phyloP scores from a whole-genome alignment of 2,888 invertebrate species.

The Pilophorus perplexus region DNA sequence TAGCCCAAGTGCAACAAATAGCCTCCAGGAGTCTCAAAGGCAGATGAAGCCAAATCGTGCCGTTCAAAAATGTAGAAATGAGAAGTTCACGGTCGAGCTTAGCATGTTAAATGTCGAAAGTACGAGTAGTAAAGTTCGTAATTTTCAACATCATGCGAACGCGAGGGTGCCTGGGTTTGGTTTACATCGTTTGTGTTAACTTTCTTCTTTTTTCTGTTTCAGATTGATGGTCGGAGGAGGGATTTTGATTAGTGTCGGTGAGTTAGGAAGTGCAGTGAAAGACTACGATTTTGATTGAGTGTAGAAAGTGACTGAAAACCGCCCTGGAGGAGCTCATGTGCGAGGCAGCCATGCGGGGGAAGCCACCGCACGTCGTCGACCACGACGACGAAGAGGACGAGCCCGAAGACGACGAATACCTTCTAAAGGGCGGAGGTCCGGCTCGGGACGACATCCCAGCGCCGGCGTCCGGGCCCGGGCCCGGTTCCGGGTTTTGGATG shows the following conservation, averaged over 20 bases:
- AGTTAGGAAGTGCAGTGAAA: conserved; percentile 27
- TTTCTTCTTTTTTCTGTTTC: conserved; percentile 14
- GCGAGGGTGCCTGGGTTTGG: too few species aligned
- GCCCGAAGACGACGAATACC: conserved; percentile 48
- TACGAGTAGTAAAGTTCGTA: too few species aligned
- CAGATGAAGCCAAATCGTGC: too few species aligned
- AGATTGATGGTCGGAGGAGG: conserved; percentile 28
- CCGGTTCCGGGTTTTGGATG: conserved; percentile 64
- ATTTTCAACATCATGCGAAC: too few species aligned
- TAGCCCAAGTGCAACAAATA: too few species aligned
- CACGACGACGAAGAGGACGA: conserved; percentile 48
- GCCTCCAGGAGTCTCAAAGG: too few species aligned
- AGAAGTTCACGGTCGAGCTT: too few species aligned
- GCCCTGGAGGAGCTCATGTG: conserved; percentile 44
- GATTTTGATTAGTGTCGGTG: not conserved
- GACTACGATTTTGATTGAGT: not conserved
- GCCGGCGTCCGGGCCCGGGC: conserved; percentile 31
- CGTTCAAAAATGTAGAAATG: too few species aligned
- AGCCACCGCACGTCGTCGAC: conserved; percentile 47
- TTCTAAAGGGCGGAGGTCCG: conserved; percentile 27
- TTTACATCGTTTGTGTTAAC: not conserved
- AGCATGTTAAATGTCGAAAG: too few species aligned
- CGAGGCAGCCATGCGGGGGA: conserved; percentile 49
- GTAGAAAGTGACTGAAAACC: conserved; percentile 5
- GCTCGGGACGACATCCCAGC: conserved; percentile 20